phyloP scores from a whole-genome alignment of 2,888 invertebrate species.

The Eumacrocentrus americanus region DNA sequence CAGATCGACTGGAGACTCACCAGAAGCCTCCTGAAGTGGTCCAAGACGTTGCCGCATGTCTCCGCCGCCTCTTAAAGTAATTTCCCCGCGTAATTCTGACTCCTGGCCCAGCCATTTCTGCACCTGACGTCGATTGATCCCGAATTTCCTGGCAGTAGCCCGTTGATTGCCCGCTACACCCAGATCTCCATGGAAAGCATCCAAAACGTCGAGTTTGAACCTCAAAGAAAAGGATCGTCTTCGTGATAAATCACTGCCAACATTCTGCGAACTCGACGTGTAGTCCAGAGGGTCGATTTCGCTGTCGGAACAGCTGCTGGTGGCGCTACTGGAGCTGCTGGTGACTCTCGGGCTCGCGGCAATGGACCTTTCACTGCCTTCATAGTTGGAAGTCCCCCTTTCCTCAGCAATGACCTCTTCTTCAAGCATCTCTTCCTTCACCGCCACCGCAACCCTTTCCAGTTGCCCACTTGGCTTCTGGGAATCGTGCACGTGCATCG shows the following conservation, averaged over 20 bases:
- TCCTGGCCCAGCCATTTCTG: constrained; percentile 64
- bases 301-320: constrained; percentile 55
- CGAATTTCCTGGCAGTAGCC: constrained; percentile 63
- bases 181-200: constrained; percentile 61
- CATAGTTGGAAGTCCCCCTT: constrained; percentile 26
- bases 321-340: constrained; percentile 45
- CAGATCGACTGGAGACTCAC: constrained; percentile 53
- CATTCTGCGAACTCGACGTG: constrained; percentile 34
- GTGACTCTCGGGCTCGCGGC: constrained; percentile 50
- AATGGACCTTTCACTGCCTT: constrained; percentile 20
- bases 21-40: constrained; percentile 44
- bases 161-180: constrained; percentile 62
- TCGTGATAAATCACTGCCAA: constrained; percentile 42
- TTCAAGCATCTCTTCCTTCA: constrained; percentile 26
- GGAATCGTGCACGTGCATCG: constrained; percentile 46
- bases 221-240: constrained; percentile 62
- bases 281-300: constrained; percentile 52
- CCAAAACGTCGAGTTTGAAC: constrained; percentile 63
- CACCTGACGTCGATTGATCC: constrained; percentile 64
- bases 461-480: constrained; percentile 38
- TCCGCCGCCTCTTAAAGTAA: constrained; percentile 52
- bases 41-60: constrained; percentile 56
- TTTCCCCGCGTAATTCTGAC: constrained; percentile 57
- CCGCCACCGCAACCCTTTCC: constrained; percentile 22
- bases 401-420: constrained; percentile 24